Conservation (phyloP, 2,888 invertebrate genomes). For the Brachylomia viminalis region DNA sequence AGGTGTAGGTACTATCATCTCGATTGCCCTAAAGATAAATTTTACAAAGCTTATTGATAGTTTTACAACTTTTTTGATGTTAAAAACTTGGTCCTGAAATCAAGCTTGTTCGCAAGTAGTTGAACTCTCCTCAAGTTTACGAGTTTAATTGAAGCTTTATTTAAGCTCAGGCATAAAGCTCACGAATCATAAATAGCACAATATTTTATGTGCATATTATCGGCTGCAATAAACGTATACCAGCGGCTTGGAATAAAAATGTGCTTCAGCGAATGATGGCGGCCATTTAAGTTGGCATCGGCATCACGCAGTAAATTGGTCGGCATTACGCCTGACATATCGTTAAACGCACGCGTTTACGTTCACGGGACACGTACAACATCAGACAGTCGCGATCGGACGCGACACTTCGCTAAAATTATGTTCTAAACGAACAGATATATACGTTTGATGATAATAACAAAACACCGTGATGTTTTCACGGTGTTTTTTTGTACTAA, state of each 20-base stretch:
- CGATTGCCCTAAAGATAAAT: conserved; percentile 9
- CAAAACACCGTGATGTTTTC: neutral
- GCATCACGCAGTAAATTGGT: conserved; percentile 24
- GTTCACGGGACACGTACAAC: too few relatives aligned
- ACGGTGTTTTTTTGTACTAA: neutral
- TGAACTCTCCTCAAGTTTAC: conserved; percentile 12
- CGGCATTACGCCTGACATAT: conserved; percentile 29
- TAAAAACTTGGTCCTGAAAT: conserved; percentile 16
- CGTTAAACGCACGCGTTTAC: conserved; percentile 25
- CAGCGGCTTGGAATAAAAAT: conserved; percentile 45
- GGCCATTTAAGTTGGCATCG: conserved; percentile 33
- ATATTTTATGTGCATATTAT: conserved; percentile 53
- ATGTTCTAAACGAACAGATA: neutral
- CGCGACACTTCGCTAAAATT: neutral
- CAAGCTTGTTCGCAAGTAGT: conserved; percentile 8
- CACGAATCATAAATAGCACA: conserved; percentile 46
- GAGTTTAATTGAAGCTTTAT: conserved; percentile 43
- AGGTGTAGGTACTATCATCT: neutral
- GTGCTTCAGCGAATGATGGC: conserved; percentile 44
- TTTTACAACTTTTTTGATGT: conserved; percentile 23
- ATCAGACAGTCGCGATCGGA: neutral
- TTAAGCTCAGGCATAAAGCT: conserved; percentile 34
- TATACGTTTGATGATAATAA: too few relatives aligned
- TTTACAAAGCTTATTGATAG: conserved; percentile 21
- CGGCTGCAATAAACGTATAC: conserved; percentile 43